Conservation (phyloP, 1,140 invertebrate genomes). For the Lepidurus arcticus region DNA sequence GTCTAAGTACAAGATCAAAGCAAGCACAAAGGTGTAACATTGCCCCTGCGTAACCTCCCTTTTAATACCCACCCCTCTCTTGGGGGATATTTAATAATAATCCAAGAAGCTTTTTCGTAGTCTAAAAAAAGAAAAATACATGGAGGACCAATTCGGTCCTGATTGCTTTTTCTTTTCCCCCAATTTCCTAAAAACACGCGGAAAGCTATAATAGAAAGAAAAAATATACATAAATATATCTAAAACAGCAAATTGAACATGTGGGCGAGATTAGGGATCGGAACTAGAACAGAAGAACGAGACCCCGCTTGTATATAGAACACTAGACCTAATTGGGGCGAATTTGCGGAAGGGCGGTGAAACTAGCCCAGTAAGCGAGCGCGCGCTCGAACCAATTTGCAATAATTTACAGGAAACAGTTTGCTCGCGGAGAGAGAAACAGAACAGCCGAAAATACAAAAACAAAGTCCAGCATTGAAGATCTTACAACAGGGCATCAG, state of each 20-base stretch:
- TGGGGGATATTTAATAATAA: neutral
- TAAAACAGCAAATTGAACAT: too few species aligned
- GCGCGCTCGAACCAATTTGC: neutral
- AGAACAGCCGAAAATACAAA: too few species aligned
- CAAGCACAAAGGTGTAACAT: constrained; percentile 5
- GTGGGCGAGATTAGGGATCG: too few species aligned
- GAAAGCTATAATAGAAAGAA: too few species aligned
- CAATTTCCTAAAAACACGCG: too few species aligned
- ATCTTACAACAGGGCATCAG: too few species aligned
- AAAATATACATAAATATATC: too few species aligned
- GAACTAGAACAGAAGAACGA: too few species aligned
- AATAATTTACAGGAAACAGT: neutral
- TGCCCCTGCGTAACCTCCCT: neutral
- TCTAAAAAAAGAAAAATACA: neutral
- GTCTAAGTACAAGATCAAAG: constrained; percentile 22
- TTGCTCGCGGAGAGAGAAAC: neutral
- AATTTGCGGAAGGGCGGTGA: neutral
- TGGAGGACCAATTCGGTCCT: too few species aligned
- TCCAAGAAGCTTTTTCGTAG: neutral
- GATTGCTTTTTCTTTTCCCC: too few species aligned
- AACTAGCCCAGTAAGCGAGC: neutral
- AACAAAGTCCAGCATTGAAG: too few species aligned
- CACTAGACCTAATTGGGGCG: neutral
- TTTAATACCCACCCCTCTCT: neutral
- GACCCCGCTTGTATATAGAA: too few species aligned